Conservation (phyloP, 2,113 vertebrate genomes). For the Emydocephalus ijimae region DNA sequence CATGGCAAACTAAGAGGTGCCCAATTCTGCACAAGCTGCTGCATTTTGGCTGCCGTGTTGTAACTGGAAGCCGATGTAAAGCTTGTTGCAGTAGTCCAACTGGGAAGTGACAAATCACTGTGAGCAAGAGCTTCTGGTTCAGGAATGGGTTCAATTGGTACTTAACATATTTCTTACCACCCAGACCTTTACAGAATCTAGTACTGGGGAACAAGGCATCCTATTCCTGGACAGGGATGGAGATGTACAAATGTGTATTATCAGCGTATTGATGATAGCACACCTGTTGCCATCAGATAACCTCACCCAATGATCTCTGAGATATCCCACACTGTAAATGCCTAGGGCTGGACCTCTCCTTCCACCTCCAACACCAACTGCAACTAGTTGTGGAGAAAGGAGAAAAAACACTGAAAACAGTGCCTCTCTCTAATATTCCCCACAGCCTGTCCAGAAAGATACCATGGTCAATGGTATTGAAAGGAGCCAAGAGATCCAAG, state of each 20-base stretch:
- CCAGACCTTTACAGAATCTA: background rate
- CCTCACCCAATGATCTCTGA: background rate
- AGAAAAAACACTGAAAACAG: background rate
- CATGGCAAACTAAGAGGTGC: background rate
- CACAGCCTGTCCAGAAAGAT: background rate
- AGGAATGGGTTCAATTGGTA: background rate
- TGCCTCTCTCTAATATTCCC: background rate
- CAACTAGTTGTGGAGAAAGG: background rate
- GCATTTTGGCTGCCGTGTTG: background rate
- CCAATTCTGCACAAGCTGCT: background rate
- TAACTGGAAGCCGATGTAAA: background rate
- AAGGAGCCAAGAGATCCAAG: background rate
- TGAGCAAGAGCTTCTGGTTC: background rate
- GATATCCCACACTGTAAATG: background rate
- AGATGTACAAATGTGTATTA: background rate
- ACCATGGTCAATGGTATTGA: background rate
- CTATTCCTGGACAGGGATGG: background rate
- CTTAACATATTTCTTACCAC: background rate
- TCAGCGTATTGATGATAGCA: background rate
- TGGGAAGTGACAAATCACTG: background rate
- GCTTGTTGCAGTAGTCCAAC: background rate
- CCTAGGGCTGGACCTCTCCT: background rate
- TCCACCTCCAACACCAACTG: background rate
- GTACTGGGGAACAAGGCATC: background rate
- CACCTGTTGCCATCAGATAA: background rate